phyloP scores from a whole-genome alignment of 2,113 vertebrate species.

The Melospiza georgiana region DNA sequence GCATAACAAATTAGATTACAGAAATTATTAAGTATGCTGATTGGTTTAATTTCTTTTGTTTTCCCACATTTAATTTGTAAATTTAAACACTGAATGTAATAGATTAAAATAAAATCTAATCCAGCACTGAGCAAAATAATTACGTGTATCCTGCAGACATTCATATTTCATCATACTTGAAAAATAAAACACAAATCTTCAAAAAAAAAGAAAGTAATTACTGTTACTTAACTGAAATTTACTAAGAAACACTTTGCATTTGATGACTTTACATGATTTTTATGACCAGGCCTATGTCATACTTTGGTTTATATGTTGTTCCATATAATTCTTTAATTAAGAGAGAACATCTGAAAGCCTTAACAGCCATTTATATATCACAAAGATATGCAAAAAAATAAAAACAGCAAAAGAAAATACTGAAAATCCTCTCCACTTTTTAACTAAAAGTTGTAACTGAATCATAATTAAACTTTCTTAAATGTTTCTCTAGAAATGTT shows the following conservation, averaged over 20 bases:
- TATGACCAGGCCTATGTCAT: background rate
- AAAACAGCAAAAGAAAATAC: background rate
- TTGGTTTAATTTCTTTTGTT: background rate
- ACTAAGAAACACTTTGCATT: background rate
- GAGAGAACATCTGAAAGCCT: background rate
- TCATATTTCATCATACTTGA: background rate
- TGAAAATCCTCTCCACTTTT: background rate
- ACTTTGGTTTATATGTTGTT: background rate
- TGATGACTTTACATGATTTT: background rate
- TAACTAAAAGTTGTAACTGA: background rate
- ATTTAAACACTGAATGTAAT: background rate
- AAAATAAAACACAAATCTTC: background rate
- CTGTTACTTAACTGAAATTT: background rate
- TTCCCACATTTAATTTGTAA: background rate
- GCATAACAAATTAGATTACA: background rate
- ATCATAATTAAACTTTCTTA: background rate
- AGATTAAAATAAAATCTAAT: constrained; percentile 17
- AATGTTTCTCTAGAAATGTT: background rate
- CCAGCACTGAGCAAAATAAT: background rate
- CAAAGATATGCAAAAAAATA: background rate
- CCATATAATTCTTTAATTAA: background rate
- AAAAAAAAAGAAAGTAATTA: background rate
- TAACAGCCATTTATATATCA: background rate
- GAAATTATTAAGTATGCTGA: background rate
- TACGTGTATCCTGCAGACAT: background rate